Evolutionary conservation across 2,797 vertebrate genomes (phyloP).

Genomic region (Ispidina lecontei): DNA sequence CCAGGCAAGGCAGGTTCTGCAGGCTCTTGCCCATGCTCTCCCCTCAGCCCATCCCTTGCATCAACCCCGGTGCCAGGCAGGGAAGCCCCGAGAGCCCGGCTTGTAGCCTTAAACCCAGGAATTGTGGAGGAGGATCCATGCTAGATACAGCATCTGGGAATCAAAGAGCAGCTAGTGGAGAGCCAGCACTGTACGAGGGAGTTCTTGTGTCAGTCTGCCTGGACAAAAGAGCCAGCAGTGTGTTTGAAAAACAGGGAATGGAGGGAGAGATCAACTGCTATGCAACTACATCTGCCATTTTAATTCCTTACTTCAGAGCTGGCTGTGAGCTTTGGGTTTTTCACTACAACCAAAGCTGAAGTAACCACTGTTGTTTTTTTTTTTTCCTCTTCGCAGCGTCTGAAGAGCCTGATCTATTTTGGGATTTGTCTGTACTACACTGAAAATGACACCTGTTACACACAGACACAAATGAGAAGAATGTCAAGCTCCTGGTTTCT

Average conservation of each 20-base stretch:
- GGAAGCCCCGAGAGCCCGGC: background rate
- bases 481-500: constrained; percentile 1
- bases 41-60: background rate
- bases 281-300: constrained; percentile 42
- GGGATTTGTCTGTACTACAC: constrained; percentile 70
- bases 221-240: background rate
- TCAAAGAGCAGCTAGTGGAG: background rate
- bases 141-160: constrained; percentile 12
- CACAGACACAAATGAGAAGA: constrained; percentile 56
- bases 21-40: background rate
- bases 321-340: constrained; percentile 21
- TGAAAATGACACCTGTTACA: constrained; percentile 76
- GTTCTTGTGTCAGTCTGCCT: background rate
- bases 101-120: background rate
- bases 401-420: constrained; percentile 73
- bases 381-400: constrained; percentile 35
- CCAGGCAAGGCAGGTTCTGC: background rate
- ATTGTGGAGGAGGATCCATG: constrained; percentile 25
- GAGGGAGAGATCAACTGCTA: background rate
- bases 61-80: background rate
- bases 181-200: background rate
- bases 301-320: constrained; percentile 28
- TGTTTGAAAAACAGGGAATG: background rate
- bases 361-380: constrained; percentile 22
- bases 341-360: constrained; percentile 67